Percentiles rank a stretch among this genome's conserved stretches.
These are phyloP conservation scores for Barnardius zonarius DNA, from an alignment of 2,113 vertebrate species.

Conservation along the genomic window DNA sequence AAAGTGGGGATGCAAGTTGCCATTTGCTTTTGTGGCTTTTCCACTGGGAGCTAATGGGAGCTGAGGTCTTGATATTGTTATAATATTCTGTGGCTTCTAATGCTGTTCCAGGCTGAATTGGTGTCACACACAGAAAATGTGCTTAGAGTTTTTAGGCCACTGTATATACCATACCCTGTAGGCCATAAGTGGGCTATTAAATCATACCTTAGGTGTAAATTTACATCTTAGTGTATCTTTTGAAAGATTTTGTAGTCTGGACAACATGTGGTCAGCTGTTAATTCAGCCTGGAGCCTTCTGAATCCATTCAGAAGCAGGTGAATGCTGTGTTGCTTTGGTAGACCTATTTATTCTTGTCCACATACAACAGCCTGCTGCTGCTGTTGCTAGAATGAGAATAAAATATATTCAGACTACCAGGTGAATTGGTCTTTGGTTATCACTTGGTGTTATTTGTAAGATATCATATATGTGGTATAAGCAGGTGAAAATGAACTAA, in stretches of 20 bases:
- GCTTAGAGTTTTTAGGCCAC: background rate
- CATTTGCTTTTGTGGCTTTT: background rate
- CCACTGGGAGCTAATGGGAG: background rate
- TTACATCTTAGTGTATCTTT: background rate
- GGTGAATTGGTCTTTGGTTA: background rate
- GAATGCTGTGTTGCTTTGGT: background rate
- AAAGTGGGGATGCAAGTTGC: background rate
- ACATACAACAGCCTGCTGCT: background rate
- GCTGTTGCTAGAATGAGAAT: background rate
- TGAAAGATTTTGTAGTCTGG: background rate
- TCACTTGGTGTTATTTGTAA: background rate
- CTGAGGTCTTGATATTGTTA: background rate
- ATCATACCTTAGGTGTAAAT: background rate
- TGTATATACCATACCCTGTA: background rate
- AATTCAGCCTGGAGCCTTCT: background rate
- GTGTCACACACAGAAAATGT: background rate
- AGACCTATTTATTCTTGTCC: background rate
- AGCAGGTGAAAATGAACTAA: background rate
- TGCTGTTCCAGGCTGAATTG: background rate
- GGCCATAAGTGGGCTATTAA: background rate
- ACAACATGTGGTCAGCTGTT: background rate
- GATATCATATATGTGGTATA: background rate
- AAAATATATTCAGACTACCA: background rate
- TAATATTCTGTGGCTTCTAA: background rate
- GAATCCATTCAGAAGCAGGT: background rate